Evolutionary conservation across 2,113 vertebrate species (phyloP).

Genomic region (Eulemur rufifrons): DNA sequence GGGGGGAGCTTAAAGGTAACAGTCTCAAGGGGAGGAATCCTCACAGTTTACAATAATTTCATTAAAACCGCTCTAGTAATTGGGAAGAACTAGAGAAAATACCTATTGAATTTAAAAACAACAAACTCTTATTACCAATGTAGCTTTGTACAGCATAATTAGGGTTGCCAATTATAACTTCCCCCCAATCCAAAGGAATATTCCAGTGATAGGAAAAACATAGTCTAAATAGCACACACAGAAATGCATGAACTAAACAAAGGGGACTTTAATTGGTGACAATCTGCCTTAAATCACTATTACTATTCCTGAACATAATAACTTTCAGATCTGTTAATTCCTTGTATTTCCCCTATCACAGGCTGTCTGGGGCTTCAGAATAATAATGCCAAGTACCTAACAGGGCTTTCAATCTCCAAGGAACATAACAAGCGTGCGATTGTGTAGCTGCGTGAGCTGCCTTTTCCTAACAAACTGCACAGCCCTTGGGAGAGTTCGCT

Average conservation of each 20-base stretch:
- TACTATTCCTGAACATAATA: conserved; percentile 7
- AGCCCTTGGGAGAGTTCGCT: neutral
- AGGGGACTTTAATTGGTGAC: conserved; percentile 61
- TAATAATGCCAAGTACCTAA: conserved; percentile 56
- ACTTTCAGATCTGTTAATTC: conserved; percentile 38
- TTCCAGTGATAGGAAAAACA: conserved; percentile 14
- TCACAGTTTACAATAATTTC: conserved; percentile 61
- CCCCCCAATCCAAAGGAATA: conserved; percentile 24
- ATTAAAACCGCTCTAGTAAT: conserved; percentile 56
- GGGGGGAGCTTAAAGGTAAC: neutral
- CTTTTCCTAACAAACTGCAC: conserved; percentile 39
- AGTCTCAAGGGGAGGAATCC: conserved; percentile 38
- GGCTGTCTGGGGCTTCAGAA: conserved; percentile 26
- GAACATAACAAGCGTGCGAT: conserved; percentile 40
- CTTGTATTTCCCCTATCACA: conserved; percentile 8
- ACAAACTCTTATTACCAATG: neutral
- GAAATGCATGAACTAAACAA: neutral
- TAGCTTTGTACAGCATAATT: conserved; percentile 46
- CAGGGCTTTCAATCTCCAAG: conserved; percentile 30
- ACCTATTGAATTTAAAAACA: conserved; percentile 18
- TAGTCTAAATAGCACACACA: conserved; percentile 23
- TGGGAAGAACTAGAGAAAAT: conserved; percentile 27
- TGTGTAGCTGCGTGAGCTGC: neutral
- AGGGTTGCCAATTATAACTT: conserved; percentile 50
- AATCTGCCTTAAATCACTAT: conserved; percentile 51